Evolutionary conservation across 2,797 vertebrate genomes (phyloP).

Genomic region (Cyprinella venusta): DNA sequence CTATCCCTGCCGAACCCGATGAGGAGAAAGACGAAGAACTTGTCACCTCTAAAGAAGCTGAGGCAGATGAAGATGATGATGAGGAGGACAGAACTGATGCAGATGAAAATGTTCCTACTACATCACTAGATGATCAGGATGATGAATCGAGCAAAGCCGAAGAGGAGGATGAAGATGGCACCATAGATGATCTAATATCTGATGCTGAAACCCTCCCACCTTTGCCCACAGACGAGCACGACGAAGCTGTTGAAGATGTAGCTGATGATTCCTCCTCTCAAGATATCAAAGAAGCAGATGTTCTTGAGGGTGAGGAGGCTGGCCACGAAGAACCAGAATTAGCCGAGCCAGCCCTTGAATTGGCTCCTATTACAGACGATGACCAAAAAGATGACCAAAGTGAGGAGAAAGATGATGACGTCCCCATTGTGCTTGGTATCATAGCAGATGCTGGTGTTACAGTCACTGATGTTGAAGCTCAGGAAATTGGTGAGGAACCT

Average conservation of each 20-base stretch:
- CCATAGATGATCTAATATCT: not conserved
- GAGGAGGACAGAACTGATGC: not conserved
- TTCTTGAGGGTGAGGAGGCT: not conserved
- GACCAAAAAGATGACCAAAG: conserved; percentile 55
- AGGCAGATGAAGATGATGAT: not conserved
- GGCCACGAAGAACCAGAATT: not conserved
- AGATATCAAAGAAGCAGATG: conserved; percentile 5
- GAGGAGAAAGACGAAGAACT: not conserved
- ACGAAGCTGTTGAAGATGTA: not conserved
- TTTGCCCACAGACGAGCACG: not conserved
- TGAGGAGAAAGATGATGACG: conserved; percentile 52
- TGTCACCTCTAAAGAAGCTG: not conserved
- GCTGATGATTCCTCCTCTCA: not conserved
- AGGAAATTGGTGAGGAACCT: conserved; percentile 45
- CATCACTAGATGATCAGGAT: not conserved
- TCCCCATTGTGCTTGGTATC: conserved; percentile 22
- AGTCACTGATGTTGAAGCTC: conserved; percentile 18
- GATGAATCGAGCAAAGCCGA: conserved; percentile 4
- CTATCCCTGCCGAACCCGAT: not conserved
- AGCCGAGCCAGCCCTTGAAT: not conserved
- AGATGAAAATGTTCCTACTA: conserved; percentile 7
- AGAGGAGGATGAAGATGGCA: not conserved
- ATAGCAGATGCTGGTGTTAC: conserved; percentile 33
- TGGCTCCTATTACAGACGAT: not conserved
- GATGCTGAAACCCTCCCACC: not conserved